A percentile compares a stretch with the other conserved stretches of the same genome.
Evolutionary conservation across 2,797 vertebrate genomes (phyloP).

Genomic region (Aplochiton taeniatus): DNA sequence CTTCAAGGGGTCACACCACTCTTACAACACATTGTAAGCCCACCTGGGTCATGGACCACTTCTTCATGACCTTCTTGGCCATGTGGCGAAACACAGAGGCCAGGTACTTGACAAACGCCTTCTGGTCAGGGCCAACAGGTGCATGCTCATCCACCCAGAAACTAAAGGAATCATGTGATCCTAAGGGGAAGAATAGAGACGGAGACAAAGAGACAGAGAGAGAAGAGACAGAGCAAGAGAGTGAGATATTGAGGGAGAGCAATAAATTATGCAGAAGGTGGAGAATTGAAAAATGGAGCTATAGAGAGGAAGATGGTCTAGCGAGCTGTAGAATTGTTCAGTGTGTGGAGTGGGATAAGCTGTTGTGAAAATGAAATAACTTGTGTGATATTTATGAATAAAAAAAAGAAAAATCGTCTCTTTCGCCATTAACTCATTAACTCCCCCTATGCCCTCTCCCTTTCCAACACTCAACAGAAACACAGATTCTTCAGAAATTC

Average conservation of each 20-base stretch:
- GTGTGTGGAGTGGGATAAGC: too few species aligned
- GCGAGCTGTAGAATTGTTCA: too few species aligned
- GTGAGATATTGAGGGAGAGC: background rate
- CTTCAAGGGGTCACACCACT: background rate
- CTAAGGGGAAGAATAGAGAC: slow-evolving; percentile 58
- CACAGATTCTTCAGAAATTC: too few species aligned
- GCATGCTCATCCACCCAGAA: slow-evolving; percentile 96
- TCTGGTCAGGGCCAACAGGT: slow-evolving; percentile 94
- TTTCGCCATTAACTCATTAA: too few species aligned
- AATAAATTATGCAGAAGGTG: background rate
- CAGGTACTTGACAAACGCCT: slow-evolving; percentile 86
- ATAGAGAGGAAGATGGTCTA: background rate
- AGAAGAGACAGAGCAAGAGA: background rate
- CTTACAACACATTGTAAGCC: background rate
- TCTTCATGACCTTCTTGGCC: slow-evolving; percentile 96
- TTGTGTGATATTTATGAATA: too few species aligned
- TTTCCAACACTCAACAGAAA: too few species aligned
- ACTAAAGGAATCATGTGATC: slow-evolving; percentile 97
- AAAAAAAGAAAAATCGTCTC: too few species aligned
- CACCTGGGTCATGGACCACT: slow-evolving; percentile 96
- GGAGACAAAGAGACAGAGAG: slow-evolving; percentile 6
- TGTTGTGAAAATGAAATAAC: too few species aligned
- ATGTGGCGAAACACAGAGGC: slow-evolving; percentile 85
- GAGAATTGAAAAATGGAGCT: background rate
- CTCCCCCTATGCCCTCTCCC: too few species aligned